Conservation (phyloP, 2,797 vertebrate species). For the Delichon dasypus region DNA sequence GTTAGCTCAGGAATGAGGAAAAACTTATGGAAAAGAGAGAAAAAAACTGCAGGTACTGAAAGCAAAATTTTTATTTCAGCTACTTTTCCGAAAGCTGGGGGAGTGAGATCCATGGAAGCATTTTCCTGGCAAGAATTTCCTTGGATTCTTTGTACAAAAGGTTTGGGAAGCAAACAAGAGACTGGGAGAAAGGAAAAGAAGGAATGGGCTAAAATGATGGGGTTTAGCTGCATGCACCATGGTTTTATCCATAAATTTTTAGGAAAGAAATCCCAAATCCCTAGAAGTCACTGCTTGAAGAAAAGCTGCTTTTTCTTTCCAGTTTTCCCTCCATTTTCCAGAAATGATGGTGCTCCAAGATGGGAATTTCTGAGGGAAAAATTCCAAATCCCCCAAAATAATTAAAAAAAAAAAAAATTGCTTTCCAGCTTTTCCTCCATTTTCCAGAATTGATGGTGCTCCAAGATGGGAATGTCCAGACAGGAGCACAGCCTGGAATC, state of each 20-base stretch:
- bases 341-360: neutral
- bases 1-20: neutral
- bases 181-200: neutral
- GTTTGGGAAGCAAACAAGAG: neutral
- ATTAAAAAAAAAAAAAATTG: neutral
- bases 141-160: neutral
- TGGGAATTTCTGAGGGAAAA: neutral
- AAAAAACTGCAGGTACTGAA: neutral
- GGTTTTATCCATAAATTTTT: accelerated
- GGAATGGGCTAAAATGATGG: neutral
- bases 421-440: neutral
- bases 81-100: neutral
- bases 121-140: neutral
- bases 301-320: neutral
- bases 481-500: neutral
- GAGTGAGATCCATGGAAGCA: neutral
- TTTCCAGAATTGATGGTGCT: neutral
- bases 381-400: neutral
- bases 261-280: neutral
- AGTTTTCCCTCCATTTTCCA: neutral
- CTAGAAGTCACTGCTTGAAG: neutral
- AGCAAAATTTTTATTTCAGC: slow-evolving; percentile 50
- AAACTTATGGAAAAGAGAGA: accelerated
- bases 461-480: neutral
- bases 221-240: neutral